Evolutionary conservation across 2,888 invertebrate genomes (phyloP), one percentile per base, ranked within the genome.

Genomic region (Alviniconcha strummeri): DNA sequence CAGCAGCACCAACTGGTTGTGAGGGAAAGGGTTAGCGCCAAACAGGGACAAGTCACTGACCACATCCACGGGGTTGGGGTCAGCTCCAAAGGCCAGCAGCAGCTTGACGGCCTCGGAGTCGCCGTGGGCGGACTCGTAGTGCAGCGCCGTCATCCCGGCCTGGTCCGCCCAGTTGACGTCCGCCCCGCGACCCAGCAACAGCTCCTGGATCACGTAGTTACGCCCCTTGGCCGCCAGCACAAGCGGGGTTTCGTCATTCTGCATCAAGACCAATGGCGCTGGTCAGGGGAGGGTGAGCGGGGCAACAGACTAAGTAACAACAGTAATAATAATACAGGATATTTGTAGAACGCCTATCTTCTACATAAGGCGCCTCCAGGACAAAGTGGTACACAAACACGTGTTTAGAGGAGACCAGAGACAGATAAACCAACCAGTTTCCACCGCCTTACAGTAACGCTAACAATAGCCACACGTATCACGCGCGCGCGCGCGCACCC

Each of bases 41-140:
- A 36, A 36, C 36, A 36, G 36, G 36, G 36, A 36, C 36, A 3
- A 36, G 36, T 36, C 5, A 54, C 57, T 19, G 4, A 76, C 76
- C 76, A 76, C 19, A 19, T 88, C 88, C 19, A 75, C 80, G 55
- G 80, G 72, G 54, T 88, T 85, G 15, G 87, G 75, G 11, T 85
- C 74, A 11, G 87, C 85, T 15, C 85, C 84, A 71, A 86, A 83
- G 0, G 88, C 85, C 82, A 88, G 80, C 15, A 88, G 76, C 4
- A 88, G 80, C 74, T 86, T 87, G 60, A 88, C 80, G 52, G 86
- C 86, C 71, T 88, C 88, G 4, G 81, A 77, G 81, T 88, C 88
- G 8, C 88, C 88, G 9, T 86, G 81, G 11, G 82, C 87, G 6
- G 88, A 83, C 76, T 82, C 85, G 56, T 86, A 86, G 67, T 88